Base-by-base conservation (phyloP, 2,797 vertebrate species). In the Halcyon chelicuti region DNA sequence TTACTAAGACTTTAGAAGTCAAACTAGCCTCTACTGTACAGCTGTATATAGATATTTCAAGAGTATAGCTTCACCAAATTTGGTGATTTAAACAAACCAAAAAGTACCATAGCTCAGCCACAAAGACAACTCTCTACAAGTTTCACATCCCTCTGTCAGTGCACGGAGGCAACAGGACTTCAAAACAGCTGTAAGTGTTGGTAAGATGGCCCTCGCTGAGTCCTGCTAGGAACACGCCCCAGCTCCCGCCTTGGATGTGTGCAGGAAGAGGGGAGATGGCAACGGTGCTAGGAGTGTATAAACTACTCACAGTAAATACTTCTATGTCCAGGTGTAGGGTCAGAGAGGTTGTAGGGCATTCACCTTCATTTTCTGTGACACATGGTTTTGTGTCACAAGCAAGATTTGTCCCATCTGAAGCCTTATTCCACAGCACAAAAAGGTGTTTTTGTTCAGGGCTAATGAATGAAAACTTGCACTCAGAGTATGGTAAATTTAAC, bases 141-240 rank as follows among this genome's bases (percentile, higher is more conserved):
- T 96, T 93, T 94, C 93, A 94, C 86, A 88, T 90, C 95, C 82
- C 51, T 86, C 51, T 66, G 39, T 47, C 66, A 73, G 63, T 2
- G 25, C 51, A 62, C 1, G 2, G 42, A 70, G 54, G 51, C 40
- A 84, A 35, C 16, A 57, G 23, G 33, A 67, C 37, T 62, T 83
- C 1, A 1, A 40, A 66, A 6, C 52, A 84, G 47, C 70, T 73
- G 2, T 20, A 20, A 42, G 28, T 1, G 8, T n/a, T 75, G 40
- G 23, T 29, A 49, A 40, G 14, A 22, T 3, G 37, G 12, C 12
- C 3, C 31, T 47, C 22, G 19, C 22, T 3, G 4, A 18, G 46
- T 22, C 52, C 26, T 47, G 57, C 28, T 39, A 42, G 62, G 10
- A 15, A 62, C 29, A 7, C 2, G 52, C 46, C 33, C 60, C 67